Base-by-base conservation (phyloP, 2,888 invertebrate species). In the Apomyelois bistriatella region DNA sequence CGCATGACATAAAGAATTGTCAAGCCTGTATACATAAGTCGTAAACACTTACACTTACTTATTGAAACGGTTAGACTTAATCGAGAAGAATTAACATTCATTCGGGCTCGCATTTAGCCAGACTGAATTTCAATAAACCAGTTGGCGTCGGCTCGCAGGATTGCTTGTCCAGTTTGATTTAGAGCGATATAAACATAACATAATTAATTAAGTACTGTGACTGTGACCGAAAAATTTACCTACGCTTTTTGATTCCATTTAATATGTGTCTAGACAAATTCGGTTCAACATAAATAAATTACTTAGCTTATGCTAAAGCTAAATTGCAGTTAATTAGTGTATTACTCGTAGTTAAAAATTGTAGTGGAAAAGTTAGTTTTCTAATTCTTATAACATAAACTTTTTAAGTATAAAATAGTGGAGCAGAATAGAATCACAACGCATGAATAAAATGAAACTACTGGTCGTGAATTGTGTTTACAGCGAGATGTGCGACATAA, bases 61-160 rank as follows among this genome's bases (percentile, higher is more conserved):
- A 68, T 65, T 64, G 60, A 63, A 64, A 60, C 58, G 59, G 35
- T 57, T 62, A 57, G 60, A 57, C 59, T 62, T 64, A 60, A 65
- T 65, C 59, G 63, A 58, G 59, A 53, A 62, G 60, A 72, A 81
- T 82, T 75, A 76, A 76, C 69, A 80, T 82, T 83, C 73, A 76
- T 76, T 76, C 70, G 65, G 61, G 60, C 62, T 54, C 64, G 64
- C 62, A 58, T 55, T 60, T 59, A 22, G 65, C 66, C 68, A 67
- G 66, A 58, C 69, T 70, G 78, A 79, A 81, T 83, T 68, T 69
- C 75, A 81, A 80, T 82, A 80, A 75, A 76, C 73, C 65, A 74
- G 75, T 71, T 69, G 62, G 54, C 54, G 57, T 66, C 63, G 60
- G 64, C 60, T 60, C 64, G 61, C 60, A 53, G 58, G 55, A 64